phyloP scores from a whole-genome alignment of 1,140 invertebrate genomes.

The Drosophila micromelanica region DNA sequence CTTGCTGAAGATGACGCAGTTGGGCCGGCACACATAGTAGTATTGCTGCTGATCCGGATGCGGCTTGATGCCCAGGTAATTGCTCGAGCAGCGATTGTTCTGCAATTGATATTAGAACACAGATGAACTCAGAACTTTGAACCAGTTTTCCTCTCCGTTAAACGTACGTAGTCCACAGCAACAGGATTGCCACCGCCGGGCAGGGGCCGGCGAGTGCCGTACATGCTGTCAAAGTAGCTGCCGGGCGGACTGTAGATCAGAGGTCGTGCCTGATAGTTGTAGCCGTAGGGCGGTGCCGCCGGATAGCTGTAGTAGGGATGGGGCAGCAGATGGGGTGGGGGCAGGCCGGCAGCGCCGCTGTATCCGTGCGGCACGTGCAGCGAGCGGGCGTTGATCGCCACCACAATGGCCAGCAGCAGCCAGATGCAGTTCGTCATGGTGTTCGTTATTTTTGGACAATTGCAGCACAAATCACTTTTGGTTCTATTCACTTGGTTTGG shows the following conservation, averaged over 20 bases:
- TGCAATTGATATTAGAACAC: conserved; percentile 15
- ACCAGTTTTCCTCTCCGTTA: neutral
- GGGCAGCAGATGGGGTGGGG: conserved; percentile 26
- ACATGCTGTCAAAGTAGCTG: conserved; percentile 61
- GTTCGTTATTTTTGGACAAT: neutral
- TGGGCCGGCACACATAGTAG: conserved; percentile 81
- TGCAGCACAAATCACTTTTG: neutral
- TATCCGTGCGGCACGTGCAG: conserved; percentile 34
- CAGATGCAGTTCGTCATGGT: conserved; percentile 55
- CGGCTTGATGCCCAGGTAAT: conserved; percentile 77
- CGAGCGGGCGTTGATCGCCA: conserved; percentile 47
- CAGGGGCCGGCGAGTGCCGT: conserved; percentile 60
- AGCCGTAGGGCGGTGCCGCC: conserved; percentile 42
- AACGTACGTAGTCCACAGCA: conserved; percentile 72
- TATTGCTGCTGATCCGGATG: conserved; percentile 83
- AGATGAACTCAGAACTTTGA: neutral
- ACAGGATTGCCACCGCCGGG: conserved; percentile 82
- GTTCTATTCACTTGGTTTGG: neutral
- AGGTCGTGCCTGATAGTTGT: conserved; percentile 49
- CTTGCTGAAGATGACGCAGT: conserved; percentile 81
- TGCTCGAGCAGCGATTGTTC: conserved; percentile 78
- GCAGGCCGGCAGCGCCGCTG: neutral
- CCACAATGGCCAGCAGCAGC: conserved; percentile 44
- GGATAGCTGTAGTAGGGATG: conserved; percentile 50
- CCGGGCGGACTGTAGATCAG: conserved; percentile 52